A percentile compares a stretch with the other conserved stretches of the same genome.
Conservation (phyloP, 1,140 invertebrate genomes). For the Drosophila funebris region DNA sequence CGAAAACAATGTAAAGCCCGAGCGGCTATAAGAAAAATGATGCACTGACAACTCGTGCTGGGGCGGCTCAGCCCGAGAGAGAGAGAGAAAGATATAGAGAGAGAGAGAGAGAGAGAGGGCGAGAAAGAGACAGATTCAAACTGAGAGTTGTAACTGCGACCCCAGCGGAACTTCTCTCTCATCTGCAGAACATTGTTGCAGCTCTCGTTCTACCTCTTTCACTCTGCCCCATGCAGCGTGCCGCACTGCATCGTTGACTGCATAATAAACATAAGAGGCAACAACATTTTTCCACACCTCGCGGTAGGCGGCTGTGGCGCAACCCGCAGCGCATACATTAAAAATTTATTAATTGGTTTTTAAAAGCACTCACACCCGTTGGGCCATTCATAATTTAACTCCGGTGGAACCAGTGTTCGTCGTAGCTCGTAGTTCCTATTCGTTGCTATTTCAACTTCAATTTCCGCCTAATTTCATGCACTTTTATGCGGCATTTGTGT, state of each 20-base stretch:
- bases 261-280: constrained; percentile 76
- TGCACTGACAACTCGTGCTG: constrained; percentile 79
- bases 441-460: constrained; percentile 50
- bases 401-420: not conserved
- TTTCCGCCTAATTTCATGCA: constrained; percentile 79
- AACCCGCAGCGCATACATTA: constrained; percentile 76
- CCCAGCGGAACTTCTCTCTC: constrained; percentile 33
- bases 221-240: constrained; percentile 61
- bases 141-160: not conserved
- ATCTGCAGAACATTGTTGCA: not conserved
- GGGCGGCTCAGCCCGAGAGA: constrained; percentile 3
- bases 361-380: constrained; percentile 78
- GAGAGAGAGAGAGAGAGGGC: not conserved
- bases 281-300: constrained; percentile 51
- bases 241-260: constrained; percentile 39
- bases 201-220: not conserved
- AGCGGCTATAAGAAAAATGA: constrained; percentile 66
- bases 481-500: constrained; percentile 76
- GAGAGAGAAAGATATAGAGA: not conserved
- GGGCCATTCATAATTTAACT: constrained; percentile 71
- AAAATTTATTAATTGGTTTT: constrained; percentile 81
- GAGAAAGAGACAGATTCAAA: not conserved
- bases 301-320: constrained; percentile 19
- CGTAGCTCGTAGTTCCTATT: constrained; percentile 13
- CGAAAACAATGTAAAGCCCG: constrained; percentile 68